Conservation (phyloP, 2,113 vertebrate genomes). For the Pseudopipra pipra region DNA sequence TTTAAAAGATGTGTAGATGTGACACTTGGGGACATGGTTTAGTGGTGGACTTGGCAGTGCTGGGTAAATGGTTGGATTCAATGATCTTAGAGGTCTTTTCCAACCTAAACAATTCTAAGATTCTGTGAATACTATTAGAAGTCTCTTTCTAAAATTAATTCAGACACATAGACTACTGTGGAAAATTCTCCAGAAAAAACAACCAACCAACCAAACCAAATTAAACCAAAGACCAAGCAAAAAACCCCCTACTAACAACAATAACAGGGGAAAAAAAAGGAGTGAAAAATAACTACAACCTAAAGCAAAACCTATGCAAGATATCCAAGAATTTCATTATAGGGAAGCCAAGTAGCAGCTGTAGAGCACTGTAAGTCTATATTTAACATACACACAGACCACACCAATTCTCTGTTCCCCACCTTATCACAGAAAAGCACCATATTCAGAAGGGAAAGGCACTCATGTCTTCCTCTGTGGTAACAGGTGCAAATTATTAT, state of each 20-base stretch:
- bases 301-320: background rate
- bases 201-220: background rate
- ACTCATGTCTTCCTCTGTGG: background rate
- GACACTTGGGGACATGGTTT: background rate
- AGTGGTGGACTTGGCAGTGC: background rate
- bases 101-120: background rate
- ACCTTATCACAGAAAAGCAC: background rate
- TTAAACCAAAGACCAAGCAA: accelerated
- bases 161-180: background rate
- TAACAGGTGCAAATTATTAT: background rate
- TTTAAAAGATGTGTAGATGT: background rate
- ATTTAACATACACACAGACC: background rate
- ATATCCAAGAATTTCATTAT: background rate
- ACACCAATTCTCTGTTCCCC: background rate
- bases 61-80: background rate
- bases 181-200: background rate
- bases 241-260: background rate
- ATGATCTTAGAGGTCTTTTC: background rate
- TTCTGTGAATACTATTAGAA: background rate
- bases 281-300: background rate
- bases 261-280: accelerated
- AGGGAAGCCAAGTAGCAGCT: background rate
- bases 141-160: background rate
- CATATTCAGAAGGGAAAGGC: background rate
- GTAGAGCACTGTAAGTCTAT: background rate